A percentile compares a stretch with the other conserved stretches of the same genome.
These are phyloP conservation scores for Allygus modestus DNA, from an alignment of 2,888 invertebrate genomes.

Conservation along the genomic window DNA sequence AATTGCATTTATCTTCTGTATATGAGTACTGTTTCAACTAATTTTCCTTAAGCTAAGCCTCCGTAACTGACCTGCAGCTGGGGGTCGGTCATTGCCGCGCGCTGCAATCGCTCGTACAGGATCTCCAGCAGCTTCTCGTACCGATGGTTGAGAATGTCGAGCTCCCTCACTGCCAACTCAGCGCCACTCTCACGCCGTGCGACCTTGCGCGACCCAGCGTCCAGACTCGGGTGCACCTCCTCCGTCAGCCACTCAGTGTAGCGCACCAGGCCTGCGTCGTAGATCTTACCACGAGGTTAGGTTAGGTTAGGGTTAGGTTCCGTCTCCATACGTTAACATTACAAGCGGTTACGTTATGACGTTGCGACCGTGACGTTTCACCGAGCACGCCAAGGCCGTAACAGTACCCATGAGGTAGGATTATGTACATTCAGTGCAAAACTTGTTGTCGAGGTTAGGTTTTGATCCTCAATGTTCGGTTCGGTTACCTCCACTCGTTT, in stretches of 20 bases:
- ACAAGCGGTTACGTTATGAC: constrained; percentile 16
- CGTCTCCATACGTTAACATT: constrained; percentile 60
- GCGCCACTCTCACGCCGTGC: constrained; percentile 76
- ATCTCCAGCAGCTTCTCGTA: constrained; percentile 85
- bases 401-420: background rate
- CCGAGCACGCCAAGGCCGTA: background rate
- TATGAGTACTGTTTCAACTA: too few species aligned
- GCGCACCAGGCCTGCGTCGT: constrained; percentile 90
- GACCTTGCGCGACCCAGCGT: constrained; percentile 75
- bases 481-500: background rate
- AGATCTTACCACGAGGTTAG: constrained; percentile 81
- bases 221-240: constrained; percentile 89
- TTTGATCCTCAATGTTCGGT: background rate
- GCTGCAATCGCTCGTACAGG: constrained; percentile 83
- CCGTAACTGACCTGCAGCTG: constrained; percentile 86
- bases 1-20: too few species aligned
- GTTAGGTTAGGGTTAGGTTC: constrained; percentile 72
- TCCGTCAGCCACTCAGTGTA: constrained; percentile 90
- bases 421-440: constrained; percentile 32
- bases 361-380: background rate
- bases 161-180: constrained; percentile 86
- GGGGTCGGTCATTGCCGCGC: constrained; percentile 77
- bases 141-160: constrained; percentile 89
- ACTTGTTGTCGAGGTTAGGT: background rate
- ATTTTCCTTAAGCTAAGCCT: too few species aligned